Conservation (phyloP, 2,888 invertebrate genomes). For the Epinotia brunnichana region DNA sequence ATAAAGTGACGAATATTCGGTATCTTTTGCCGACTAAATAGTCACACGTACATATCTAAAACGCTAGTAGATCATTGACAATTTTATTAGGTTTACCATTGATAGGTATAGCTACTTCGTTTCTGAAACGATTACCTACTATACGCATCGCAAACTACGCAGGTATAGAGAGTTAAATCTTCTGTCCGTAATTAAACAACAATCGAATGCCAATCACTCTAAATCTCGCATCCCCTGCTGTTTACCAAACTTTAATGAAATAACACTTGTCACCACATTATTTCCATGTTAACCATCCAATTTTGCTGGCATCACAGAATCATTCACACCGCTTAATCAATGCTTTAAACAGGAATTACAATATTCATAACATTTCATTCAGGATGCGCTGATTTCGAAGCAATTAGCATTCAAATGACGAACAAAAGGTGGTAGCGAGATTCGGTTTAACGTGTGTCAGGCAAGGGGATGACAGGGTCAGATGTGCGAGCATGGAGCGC, state of each 20-base stretch:
- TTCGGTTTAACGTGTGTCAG: conserved; percentile 58
- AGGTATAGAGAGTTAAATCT: background rate
- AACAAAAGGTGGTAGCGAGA: conserved; percentile 72
- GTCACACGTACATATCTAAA: too few relatives aligned
- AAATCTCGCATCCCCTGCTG: conserved; percentile 8
- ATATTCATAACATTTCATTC: conserved; percentile 72
- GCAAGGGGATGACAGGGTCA: conserved; percentile 22
- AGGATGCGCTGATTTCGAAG: conserved; percentile 68
- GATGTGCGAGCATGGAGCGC: conserved; percentile 10
- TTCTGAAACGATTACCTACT: background rate
- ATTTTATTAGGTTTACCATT: background rate
- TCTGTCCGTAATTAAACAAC: conserved; percentile 22
- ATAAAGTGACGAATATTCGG: too few relatives aligned
- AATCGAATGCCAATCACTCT: conserved; percentile 18
- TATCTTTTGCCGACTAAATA: too few relatives aligned
- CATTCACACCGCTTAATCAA: conserved; percentile 66
- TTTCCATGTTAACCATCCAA: conserved; percentile 43
- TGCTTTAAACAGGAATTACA: conserved; percentile 69
- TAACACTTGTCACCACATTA: conserved; percentile 41
- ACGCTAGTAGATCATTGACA: background rate
- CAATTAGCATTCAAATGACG: conserved; percentile 82
- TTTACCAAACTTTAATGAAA: conserved; percentile 29
- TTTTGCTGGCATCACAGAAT: conserved; percentile 40
- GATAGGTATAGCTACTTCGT: background rate
- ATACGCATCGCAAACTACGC: background rate